These are phyloP conservation scores for Enteromius trimaculatus DNA, from an alignment of 2,797 vertebrate genomes.

Conservation along the genomic window DNA sequence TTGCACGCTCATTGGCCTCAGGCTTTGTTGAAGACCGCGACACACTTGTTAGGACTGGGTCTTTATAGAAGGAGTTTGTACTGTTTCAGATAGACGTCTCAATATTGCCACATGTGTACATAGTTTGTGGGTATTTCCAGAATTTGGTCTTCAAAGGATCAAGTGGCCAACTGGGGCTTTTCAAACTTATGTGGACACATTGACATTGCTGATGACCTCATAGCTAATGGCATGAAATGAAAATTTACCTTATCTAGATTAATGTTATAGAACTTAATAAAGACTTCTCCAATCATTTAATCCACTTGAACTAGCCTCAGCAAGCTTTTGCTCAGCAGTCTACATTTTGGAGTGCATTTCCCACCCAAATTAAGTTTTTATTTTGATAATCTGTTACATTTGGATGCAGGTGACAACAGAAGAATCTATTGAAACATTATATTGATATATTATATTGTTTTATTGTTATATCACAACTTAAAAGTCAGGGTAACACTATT, in stretches of 20 bases:
- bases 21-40: slow-evolving; percentile 7
- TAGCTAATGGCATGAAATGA: neutral
- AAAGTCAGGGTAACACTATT: too few species aligned
- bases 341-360: neutral
- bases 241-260: neutral
- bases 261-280: neutral
- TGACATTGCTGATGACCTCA: neutral
- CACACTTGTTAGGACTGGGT: slow-evolving; percentile 42
- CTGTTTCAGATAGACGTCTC: neutral
- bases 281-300: neutral
- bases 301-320: neutral
- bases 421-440: neutral
- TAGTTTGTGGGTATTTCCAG: neutral
- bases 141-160: neutral
- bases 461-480: neutral
- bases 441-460: too few species aligned
- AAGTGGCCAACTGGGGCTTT: neutral
- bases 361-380: neutral
- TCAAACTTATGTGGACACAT: neutral
- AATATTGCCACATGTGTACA: neutral
- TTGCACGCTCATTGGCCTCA: neutral
- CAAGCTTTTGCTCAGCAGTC: neutral
- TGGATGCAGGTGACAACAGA: neutral
- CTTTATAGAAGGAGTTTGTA: neutral
- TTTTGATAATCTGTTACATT: neutral